phyloP scores from a whole-genome alignment of 2,113 vertebrate genomes.

The Vimba vimba region DNA sequence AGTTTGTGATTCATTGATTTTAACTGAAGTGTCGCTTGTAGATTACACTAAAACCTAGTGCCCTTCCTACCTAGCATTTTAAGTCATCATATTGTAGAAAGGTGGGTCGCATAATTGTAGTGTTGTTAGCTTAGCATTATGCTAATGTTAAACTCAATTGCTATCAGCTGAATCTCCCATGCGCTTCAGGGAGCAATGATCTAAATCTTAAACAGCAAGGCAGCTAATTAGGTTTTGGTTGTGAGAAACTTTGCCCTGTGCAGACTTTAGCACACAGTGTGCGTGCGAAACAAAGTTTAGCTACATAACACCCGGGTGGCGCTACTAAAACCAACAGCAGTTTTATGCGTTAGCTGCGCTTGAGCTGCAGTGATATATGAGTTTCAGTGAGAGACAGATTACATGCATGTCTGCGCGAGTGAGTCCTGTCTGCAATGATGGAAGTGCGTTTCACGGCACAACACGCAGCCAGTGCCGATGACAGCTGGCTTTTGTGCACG shows the following conservation, averaged over 20 bases:
- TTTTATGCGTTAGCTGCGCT: constrained; percentile 35
- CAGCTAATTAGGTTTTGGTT: not conserved
- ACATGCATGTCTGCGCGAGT: not conserved
- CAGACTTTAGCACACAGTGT: constrained; percentile 1
- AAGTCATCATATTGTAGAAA: not conserved
- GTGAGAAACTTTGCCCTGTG: not conserved
- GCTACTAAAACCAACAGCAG: constrained; percentile 43
- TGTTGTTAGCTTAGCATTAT: not conserved
- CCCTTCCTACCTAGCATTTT: not conserved
- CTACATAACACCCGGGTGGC: constrained; percentile 25
- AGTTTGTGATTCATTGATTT: not conserved
- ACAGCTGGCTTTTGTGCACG: constrained; percentile 19
- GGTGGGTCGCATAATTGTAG: not conserved
- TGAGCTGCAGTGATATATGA: constrained; percentile 47
- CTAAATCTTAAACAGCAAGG: not conserved
- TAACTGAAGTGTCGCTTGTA: not conserved
- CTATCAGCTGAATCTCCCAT: not conserved
- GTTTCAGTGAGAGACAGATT: constrained; percentile 1
- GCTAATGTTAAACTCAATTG: not conserved
- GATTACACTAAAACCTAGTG: not conserved
- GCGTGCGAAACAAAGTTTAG: constrained; percentile 34
- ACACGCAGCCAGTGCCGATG: not conserved
- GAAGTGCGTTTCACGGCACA: constrained; percentile 3
- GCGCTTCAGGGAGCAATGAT: not conserved
- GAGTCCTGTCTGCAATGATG: constrained; percentile 8